Evolutionary conservation across 1,140 invertebrate species (phyloP).

Genomic region (Drosophila repletoides): DNA sequence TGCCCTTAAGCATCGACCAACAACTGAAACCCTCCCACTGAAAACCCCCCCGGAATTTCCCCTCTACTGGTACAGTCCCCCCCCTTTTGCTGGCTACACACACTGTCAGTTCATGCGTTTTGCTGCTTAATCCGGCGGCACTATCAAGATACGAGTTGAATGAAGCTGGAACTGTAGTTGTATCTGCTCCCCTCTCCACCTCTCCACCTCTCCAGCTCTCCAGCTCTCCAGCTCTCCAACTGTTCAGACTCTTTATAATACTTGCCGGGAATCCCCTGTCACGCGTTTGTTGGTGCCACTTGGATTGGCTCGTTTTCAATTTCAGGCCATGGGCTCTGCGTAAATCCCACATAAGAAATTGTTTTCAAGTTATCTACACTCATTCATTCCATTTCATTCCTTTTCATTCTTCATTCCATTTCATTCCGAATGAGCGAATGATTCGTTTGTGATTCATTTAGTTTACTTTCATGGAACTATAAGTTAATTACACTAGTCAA

Average conservation of each 20-base stretch:
- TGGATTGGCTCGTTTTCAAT: conserved; percentile 57
- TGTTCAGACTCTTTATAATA: neutral
- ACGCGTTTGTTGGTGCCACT: conserved; percentile 4
- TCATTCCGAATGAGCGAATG: conserved; percentile 10
- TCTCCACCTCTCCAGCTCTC: neutral
- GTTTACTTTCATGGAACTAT: conserved; percentile 3
- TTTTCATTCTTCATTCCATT: neutral
- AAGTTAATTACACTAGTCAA: conserved; percentile 11
- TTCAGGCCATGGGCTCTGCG: conserved; percentile 49
- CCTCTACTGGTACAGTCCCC: neutral
- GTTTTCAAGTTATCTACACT: conserved; percentile 60
- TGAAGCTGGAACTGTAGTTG: conserved; percentile 14
- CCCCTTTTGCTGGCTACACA: neutral
- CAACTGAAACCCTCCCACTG: conserved; percentile 7
- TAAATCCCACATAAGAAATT: conserved; percentile 75
- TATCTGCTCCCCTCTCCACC: conserved; percentile 14
- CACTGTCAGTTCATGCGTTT: conserved; percentile 51
- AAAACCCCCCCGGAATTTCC: neutral
- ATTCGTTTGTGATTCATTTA: conserved; percentile 16
- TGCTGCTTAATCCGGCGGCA: conserved; percentile 71
- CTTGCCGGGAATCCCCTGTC: neutral
- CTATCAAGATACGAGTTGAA: conserved; percentile 75
- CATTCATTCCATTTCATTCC: conserved; percentile 15
- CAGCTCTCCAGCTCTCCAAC: neutral
- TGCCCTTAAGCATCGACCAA: conserved; percentile 49